Percentiles rank a stretch among this genome's conserved stretches.
Evolutionary conservation across 1,140 invertebrate species (phyloP).

Genomic region (Sesamia nonagrioides): DNA sequence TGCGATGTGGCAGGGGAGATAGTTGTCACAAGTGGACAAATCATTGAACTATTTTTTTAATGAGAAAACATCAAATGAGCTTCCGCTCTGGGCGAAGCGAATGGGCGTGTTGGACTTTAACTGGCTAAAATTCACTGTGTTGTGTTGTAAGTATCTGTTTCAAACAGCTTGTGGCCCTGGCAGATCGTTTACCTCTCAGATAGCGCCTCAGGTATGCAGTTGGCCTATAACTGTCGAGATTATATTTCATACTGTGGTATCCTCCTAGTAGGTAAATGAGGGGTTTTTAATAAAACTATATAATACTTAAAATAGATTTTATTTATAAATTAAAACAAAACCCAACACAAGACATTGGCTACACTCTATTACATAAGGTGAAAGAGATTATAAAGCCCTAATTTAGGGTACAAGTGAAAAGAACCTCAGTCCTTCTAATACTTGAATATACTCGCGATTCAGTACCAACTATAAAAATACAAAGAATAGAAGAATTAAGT

Average conservation of each 20-base stretch:
- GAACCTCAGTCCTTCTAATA: slow-evolving; percentile 85
- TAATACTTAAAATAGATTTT: slow-evolving; percentile 81
- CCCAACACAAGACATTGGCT: slow-evolving; percentile 85
- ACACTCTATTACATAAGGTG: slow-evolving; percentile 75
- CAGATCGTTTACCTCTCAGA: too few relatives aligned
- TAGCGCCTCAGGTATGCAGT: too few relatives aligned
- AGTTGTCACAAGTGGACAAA: too few relatives aligned
- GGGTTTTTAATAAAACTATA: slow-evolving; percentile 53
- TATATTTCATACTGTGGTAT: neutral
- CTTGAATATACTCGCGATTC: slow-evolving; percentile 71
- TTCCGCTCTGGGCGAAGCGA: too few relatives aligned
- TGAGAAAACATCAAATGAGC: too few relatives aligned
- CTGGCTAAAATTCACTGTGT: too few relatives aligned
- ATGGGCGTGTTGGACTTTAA: too few relatives aligned
- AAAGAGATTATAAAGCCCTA: slow-evolving; percentile 84
- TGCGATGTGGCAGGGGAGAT: too few relatives aligned
- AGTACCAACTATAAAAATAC: slow-evolving; percentile 66
- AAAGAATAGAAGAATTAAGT: slow-evolving; percentile 49
- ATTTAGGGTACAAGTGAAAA: slow-evolving; percentile 87
- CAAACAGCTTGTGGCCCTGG: too few relatives aligned
- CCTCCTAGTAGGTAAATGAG: neutral
- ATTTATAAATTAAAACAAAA: slow-evolving; percentile 85
- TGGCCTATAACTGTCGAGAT: neutral
- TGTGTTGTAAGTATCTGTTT: too few relatives aligned
- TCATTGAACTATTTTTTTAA: too few relatives aligned